A percentile compares a stretch with the other conserved stretches of the same genome.
These are phyloP conservation scores for Rafetus swinhoei DNA, from an alignment of 2,113 vertebrate genomes.

Conservation along the genomic window DNA sequence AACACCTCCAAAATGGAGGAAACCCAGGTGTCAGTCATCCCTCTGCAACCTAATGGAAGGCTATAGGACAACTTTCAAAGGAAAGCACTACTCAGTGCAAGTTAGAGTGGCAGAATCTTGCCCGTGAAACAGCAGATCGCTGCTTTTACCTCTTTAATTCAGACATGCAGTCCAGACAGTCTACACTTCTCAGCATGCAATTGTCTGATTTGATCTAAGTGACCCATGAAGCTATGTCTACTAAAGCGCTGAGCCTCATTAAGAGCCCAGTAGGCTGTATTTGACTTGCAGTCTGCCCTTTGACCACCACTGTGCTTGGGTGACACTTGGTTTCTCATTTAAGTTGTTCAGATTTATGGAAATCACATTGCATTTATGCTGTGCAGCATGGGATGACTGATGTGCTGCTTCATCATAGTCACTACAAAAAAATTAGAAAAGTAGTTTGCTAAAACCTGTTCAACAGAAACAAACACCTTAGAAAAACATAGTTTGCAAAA, in stretches of 20 bases:
- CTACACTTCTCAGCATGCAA: not conserved
- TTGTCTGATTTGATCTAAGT: not conserved
- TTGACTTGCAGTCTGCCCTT: not conserved
- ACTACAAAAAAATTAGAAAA: not conserved
- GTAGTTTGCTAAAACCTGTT: not conserved
- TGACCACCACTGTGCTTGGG: not conserved
- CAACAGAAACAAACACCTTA: not conserved
- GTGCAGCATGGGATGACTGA: not conserved
- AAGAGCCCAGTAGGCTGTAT: not conserved
- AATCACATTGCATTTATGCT: constrained; percentile 28
- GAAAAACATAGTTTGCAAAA: not conserved
- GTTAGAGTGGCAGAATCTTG: not conserved
- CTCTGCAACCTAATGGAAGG: not conserved
- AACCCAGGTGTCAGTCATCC: not conserved
- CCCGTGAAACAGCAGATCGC: not conserved
- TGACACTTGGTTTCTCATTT: not conserved
- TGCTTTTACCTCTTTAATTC: not conserved
- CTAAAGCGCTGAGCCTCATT: not conserved
- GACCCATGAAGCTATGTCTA: accelerated
- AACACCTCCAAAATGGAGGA: not conserved
- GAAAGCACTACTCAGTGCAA: accelerated
- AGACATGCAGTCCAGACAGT: not conserved
- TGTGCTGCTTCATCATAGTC: not conserved
- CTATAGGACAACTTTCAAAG: accelerated
- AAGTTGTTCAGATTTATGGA: constrained; percentile 37